Evolutionary conservation across 2,797 vertebrate genomes (phyloP).

Genomic region (Coreius guichenoti): DNA sequence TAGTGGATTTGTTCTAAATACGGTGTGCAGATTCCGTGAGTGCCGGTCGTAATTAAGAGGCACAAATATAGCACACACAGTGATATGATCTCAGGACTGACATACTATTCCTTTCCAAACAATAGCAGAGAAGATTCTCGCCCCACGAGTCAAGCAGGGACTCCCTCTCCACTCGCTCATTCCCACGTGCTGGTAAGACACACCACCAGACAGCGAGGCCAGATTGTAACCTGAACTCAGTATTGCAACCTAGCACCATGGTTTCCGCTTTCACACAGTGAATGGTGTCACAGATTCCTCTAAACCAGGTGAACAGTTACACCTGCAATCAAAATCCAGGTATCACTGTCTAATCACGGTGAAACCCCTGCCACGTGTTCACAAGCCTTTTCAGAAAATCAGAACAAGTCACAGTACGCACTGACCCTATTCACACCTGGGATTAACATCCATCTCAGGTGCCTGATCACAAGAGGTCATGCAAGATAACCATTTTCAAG

Average conservation of each 20-base stretch:
- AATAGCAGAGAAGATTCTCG: constrained; percentile 24
- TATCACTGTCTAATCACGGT: constrained; percentile 12
- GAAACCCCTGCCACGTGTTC: constrained; percentile 12
- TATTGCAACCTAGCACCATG: constrained; percentile 64
- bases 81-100: constrained; percentile 2
- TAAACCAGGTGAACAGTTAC: constrained; percentile 36
- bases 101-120: constrained; percentile 25
- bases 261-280: constrained; percentile 47
- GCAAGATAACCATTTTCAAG: background rate
- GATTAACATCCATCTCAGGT: constrained; percentile 6
- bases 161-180: constrained; percentile 7
- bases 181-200: background rate
- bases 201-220: constrained; percentile 37
- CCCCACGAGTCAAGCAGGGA: constrained; percentile 23
- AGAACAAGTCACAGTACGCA: background rate
- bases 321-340: constrained; percentile 40
- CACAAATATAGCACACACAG: background rate
- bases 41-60: background rate
- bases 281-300: constrained; percentile 41
- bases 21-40: background rate
- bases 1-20: too few relatives aligned
- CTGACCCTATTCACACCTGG: background rate
- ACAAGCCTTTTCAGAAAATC: background rate
- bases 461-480: background rate
- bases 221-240: constrained; percentile 69